Evolutionary conservation across 1,140 invertebrate species (phyloP).

Genomic region (Orchestia grillus): DNA sequence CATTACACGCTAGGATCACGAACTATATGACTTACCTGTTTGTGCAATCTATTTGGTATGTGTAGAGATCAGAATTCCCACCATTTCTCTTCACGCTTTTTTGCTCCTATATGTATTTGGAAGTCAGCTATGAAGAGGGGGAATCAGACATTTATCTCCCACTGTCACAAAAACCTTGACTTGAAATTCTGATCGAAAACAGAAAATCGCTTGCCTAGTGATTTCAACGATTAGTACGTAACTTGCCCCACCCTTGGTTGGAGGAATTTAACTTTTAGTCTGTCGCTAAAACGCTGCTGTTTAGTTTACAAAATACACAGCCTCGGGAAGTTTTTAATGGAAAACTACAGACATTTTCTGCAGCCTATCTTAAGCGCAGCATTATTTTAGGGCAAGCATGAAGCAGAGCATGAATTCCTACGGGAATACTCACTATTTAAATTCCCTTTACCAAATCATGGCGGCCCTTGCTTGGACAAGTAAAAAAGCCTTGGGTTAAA

Average conservation of each 20-base stretch:
- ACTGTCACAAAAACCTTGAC: background rate
- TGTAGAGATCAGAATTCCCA: background rate
- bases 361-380: too few relatives aligned
- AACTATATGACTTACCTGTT: background rate
- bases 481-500: too few relatives aligned
- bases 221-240: background rate
- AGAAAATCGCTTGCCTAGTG: background rate
- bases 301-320: too few relatives aligned
- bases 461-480: too few relatives aligned
- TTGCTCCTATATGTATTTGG: background rate
- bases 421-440: too few relatives aligned
- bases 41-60: background rate
- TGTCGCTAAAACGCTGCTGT: too few relatives aligned
- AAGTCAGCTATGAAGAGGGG: background rate
- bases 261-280: too few relatives aligned
- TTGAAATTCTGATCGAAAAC: background rate
- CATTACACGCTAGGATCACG: background rate
- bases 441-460: too few relatives aligned
- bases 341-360: too few relatives aligned
- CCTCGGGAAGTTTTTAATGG: too few relatives aligned
- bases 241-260: background rate
- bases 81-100: background rate
- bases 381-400: too few relatives aligned
- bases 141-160: background rate
- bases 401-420: too few relatives aligned